phyloP scores from a whole-genome alignment of 2,888 invertebrate species.

The Epistrophella euchroma region DNA sequence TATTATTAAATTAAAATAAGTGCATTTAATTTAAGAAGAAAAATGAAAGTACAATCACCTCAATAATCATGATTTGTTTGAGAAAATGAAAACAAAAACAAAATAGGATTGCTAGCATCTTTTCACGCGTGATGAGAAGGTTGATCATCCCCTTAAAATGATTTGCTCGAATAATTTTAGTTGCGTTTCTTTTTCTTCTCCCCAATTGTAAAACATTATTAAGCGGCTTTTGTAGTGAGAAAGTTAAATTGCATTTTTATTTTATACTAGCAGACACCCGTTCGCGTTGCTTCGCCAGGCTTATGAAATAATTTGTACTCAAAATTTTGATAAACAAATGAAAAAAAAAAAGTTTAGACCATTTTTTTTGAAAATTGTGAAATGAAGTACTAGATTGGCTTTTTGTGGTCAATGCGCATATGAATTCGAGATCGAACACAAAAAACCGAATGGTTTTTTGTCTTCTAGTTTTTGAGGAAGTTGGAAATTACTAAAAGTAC shows the following conservation, averaged over 20 bases:
- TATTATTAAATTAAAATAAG: not conserved
- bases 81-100: not conserved
- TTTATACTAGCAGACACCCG: too few relatives aligned
- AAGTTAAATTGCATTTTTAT: not conserved
- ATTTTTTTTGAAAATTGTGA: too few relatives aligned
- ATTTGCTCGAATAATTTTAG: not conserved
- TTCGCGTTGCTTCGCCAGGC: too few relatives aligned
- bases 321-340: too few relatives aligned
- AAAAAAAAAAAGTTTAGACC: too few relatives aligned
- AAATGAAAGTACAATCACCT: conserved; percentile 1
- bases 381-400: too few relatives aligned
- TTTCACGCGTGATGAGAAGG: conserved; percentile 16
- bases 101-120: not conserved
- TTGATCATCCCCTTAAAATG: not conserved
- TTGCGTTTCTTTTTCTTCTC: not conserved
- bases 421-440: too few relatives aligned
- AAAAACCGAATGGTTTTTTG: too few relatives aligned
- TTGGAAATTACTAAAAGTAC: too few relatives aligned
- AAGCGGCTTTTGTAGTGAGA: not conserved
- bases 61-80: not conserved
- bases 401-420: too few relatives aligned
- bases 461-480: too few relatives aligned
- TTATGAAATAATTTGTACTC: too few relatives aligned
- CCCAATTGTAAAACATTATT: not conserved
- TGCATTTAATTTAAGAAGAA: not conserved